Base-by-base conservation (phyloP, 2,113 vertebrate species). In the Heterotis niloticus region DNA sequence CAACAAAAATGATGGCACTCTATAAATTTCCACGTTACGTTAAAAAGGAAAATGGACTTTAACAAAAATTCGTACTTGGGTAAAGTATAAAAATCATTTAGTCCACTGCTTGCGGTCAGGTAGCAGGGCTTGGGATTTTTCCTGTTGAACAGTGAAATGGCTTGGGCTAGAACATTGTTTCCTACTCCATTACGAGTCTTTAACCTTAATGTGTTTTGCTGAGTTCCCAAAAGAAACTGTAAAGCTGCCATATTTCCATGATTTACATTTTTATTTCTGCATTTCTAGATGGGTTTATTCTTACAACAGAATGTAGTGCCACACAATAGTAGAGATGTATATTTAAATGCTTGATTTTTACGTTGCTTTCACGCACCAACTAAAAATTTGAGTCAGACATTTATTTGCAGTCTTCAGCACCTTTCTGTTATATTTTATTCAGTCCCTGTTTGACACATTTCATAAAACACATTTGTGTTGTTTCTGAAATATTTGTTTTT, bases 381-480 rank as follows among this genome's bases (percentile, higher is more conserved):
- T 94, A 92, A 93, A 94, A 90, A 90, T 77, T 81, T 83, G n/a
- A n/a, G n/a, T n/a, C 80, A 83, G 85, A 86, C 90, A 86, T 83
- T 86, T 86, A 86, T 87, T 83, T 88, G 89, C 85, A 88, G 85
- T 90, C 92, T 92, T 88, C 90, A 90, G 92, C 94, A 95, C 90
- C 92, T 95, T 89, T 91, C 82, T 93, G 90, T 94, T 94, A 96
- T 93, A 90, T 92, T 44, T 44, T 44, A 44, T 94, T 95, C 92
- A 93, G 91, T 93, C 91, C 88, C 89, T 90, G 87, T 93, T 95
- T 90, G 85, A 93, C 92, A 94, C 89, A 92, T 91, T 90, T 91
- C 92, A 92, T 94, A 89, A 92, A 92, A 90, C 84, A 87, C 90
- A 88, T 91, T 92, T 89, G 88, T 89, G 82, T 93, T 93, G 92